Conservation (phyloP, 37 sponge, comb jelly and placozoan species). For the Ianthella basta region DNA sequence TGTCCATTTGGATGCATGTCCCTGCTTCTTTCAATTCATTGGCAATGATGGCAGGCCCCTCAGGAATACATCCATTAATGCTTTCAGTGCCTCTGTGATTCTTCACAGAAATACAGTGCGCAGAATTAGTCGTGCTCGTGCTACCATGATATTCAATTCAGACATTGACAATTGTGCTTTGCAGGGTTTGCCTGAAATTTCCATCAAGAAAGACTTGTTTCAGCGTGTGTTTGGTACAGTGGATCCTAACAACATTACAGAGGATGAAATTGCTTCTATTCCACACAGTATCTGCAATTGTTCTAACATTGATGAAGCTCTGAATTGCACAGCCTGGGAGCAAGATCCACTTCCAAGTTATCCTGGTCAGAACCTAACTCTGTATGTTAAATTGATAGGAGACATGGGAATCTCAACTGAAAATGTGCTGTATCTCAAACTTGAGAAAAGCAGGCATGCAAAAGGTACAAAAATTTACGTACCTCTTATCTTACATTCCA, state of each 20-base stretch:
- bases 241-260: neutral
- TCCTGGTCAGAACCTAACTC: neutral
- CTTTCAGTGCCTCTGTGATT: neutral
- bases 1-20: neutral
- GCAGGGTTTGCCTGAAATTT: neutral
- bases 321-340: neutral
- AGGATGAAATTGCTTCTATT: neutral
- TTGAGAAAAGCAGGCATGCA: neutral
- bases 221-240: neutral
- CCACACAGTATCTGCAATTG: neutral
- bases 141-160: conserved; percentile 19
- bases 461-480: neutral
- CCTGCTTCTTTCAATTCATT: conserved; percentile 22
- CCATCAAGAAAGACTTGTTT: neutral
- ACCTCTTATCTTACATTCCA: neutral
- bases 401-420: neutral
- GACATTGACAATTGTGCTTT: neutral
- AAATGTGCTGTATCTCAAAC: neutral
- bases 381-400: neutral
- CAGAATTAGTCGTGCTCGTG: neutral
- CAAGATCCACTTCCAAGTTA: neutral
- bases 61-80: neutral
- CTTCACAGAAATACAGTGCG: neutral
- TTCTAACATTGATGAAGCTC: neutral
- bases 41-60: neutral